Evolutionary conservation across 2,113 vertebrate genomes (phyloP), one percentile per base, ranked within the genome.

Genomic region (Smithornis capensis): DNA sequence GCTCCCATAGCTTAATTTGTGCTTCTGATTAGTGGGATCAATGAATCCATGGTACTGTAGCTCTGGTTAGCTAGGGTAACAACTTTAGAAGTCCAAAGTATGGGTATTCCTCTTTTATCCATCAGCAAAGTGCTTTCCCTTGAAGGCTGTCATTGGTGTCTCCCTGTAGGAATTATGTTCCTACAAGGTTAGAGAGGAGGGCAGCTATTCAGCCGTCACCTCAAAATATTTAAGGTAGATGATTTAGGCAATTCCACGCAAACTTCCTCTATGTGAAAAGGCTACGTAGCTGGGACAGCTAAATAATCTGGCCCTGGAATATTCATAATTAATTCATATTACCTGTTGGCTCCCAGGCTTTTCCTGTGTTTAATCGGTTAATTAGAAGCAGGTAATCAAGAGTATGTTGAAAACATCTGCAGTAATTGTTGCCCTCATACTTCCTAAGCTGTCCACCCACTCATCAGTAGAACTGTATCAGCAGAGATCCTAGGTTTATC

Each of bases 291-390:
- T 94, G 85, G 53, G 52, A 56, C n/a, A 75, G 44, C 60, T 90
- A 28, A 81, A 80, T 90, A 80, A 57, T 35, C 57, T 80, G 74
- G 12, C 63, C 81, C 52, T 89, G 67, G 42, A 89, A 45, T 89
- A 91, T 87, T 92, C 70, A 42, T 83, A 91, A 81, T 94, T 92
- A 94, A 69, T 87, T 82, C 35, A 37, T 68, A 71, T 82, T 83
- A 94, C 74, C 77, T 85, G 33, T 85, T 94, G 47, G 68, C 88
- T 81, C 59, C 53, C 63, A 90, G 81, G 13, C 67, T 94, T 93
- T 91, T 91, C 77, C 67, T 80, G 24, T 83, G 42, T 93, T 96
- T 89, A 89, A 80, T 92, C 81, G 92, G 55, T 63, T 97, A 91
- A 95, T 96, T 92, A 93, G 81, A 87, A 93, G 81, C 19, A 85